Evolutionary conservation across 2,888 invertebrate species (phyloP).

Genomic region (Coelogynopora nodosa): DNA sequence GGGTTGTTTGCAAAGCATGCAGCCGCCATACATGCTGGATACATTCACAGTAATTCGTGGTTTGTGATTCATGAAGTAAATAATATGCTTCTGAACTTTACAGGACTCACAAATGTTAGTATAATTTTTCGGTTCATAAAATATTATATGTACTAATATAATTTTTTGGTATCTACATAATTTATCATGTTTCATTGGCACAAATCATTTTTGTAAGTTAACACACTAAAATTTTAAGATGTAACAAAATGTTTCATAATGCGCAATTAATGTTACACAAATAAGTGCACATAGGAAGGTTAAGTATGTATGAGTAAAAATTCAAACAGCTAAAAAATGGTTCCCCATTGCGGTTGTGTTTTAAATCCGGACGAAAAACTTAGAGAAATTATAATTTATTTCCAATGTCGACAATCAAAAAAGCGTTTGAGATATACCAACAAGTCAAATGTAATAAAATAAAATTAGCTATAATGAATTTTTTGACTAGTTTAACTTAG

Average conservation of each 20-base stretch:
- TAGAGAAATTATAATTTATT: no score
- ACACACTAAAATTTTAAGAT: neutral
- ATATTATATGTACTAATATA: neutral
- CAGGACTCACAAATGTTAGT: conserved; percentile 25
- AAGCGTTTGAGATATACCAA: no score
- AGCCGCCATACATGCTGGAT: neutral
- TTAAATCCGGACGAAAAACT: no score
- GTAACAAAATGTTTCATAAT: neutral
- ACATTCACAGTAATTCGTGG: neutral
- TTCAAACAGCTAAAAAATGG: no score
- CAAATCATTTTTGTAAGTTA: neutral
- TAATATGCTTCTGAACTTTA: conserved; percentile 21
- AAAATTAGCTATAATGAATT: no score
- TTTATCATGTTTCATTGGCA: neutral
- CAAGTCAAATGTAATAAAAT: no score
- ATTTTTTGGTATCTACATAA: neutral
- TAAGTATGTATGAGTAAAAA: neutral
- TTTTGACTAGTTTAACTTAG: no score
- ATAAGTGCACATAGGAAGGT: neutral
- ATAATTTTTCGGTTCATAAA: conserved; percentile 1
- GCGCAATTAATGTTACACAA: neutral
- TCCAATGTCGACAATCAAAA: no score
- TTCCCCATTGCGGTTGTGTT: no score
- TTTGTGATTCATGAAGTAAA: neutral
- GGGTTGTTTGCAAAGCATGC: conserved; percentile 3